Evolutionary conservation across 2,113 vertebrate species (phyloP).

Genomic region (Tenebrosternarchus preto): DNA sequence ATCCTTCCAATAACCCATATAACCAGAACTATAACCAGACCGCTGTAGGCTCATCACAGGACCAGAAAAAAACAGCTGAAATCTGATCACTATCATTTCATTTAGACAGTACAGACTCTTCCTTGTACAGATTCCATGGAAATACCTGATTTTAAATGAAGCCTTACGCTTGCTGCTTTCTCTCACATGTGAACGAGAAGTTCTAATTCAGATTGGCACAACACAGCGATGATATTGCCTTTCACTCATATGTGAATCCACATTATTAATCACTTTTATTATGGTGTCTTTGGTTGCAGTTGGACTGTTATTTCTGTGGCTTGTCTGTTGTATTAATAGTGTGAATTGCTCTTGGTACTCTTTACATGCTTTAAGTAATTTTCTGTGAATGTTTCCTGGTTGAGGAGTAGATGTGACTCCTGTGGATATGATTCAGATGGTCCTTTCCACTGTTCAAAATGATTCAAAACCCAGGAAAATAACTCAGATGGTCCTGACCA

Average conservation of each 20-base stretch:
- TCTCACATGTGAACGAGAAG: too few relatives aligned
- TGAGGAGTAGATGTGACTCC: slow-evolving; percentile 19
- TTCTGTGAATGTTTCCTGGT: slow-evolving; percentile 10
- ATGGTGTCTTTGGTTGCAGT: background rate
- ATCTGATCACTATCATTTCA: too few relatives aligned
- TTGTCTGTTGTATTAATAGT: background rate
- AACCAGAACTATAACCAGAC: background rate
- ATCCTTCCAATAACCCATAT: background rate
- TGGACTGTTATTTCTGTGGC: background rate
- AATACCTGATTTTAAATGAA: too few relatives aligned
- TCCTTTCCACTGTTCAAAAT: slow-evolving; percentile 13
- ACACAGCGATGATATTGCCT: background rate
- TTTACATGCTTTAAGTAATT: slow-evolving; percentile 9
- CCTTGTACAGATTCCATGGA: too few relatives aligned
- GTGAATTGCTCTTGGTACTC: slow-evolving; percentile 6
- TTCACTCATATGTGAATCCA: background rate
- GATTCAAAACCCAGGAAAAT: slow-evolving; percentile 11
- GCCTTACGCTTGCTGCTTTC: too few relatives aligned
- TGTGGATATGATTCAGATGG: slow-evolving; percentile 15
- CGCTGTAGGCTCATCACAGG: too few relatives aligned
- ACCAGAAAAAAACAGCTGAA: too few relatives aligned
- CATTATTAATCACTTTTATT: slow-evolving; percentile 25
- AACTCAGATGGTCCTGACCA: background rate
- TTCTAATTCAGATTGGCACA: slow-evolving; percentile 2
- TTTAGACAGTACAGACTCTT: too few relatives aligned